Percentiles rank a stretch among this genome's conserved stretches.
Evolutionary conservation across 37 sponge, comb jelly and placozoan genomes (phyloP).

Genomic region (Ephydatia muelleri): DNA sequence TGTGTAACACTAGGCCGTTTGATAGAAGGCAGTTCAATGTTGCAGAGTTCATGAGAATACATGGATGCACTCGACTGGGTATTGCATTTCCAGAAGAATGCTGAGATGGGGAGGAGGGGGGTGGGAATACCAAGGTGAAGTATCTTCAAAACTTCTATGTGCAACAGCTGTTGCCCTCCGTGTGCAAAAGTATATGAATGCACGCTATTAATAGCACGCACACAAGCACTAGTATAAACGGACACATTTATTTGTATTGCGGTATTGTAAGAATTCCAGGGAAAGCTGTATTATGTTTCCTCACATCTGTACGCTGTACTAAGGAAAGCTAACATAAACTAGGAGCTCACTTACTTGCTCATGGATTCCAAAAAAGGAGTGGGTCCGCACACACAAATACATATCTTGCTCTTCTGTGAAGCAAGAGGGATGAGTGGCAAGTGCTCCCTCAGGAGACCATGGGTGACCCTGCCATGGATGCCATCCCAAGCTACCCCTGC

Average conservation of each 20-base stretch:
- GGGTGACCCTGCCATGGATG: slow-evolving; percentile 37
- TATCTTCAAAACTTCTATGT: too few relatives aligned
- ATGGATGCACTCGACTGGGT: slow-evolving; percentile 49
- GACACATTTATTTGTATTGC: background rate
- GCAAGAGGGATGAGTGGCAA: slow-evolving; percentile 32
- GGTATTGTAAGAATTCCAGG: background rate
- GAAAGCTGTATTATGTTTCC: background rate
- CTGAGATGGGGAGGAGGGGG: slow-evolving; percentile 16
- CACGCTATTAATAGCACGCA: too few relatives aligned
- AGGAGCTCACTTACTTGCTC: slow-evolving; percentile 20
- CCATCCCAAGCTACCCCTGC: slow-evolving; percentile 48
- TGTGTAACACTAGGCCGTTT: background rate
- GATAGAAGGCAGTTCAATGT: too few relatives aligned
- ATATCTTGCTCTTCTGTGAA: slow-evolving; percentile 12
- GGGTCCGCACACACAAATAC: slow-evolving; percentile 80
- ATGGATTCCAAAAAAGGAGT: slow-evolving; percentile 43
- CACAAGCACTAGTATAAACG: too few relatives aligned
- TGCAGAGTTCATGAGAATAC: slow-evolving; percentile 23
- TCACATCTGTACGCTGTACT: background rate
- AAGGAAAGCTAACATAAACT: background rate
- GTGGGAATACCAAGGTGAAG: too few relatives aligned
- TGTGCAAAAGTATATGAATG: too few relatives aligned
- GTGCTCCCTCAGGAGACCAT: slow-evolving; percentile 27
- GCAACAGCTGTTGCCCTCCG: too few relatives aligned
- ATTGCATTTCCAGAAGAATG: slow-evolving; percentile 53